phyloP scores from a whole-genome alignment of 1,140 invertebrate genomes.

The Drosophila nigromelanica region DNA sequence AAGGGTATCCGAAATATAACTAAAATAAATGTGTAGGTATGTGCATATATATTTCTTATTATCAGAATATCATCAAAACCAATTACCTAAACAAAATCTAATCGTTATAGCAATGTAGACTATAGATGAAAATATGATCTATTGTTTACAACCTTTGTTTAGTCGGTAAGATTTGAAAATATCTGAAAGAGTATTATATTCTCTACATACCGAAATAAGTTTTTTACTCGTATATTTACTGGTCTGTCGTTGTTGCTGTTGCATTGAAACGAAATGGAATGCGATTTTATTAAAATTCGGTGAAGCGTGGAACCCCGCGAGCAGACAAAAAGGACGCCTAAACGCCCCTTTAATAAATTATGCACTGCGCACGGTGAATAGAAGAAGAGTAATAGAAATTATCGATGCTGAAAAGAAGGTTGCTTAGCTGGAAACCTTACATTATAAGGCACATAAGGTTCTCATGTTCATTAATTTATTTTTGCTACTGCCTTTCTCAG shows the following conservation, averaged over 20 bases:
- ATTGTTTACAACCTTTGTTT: too few species aligned
- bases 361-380: background rate
- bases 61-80: too few species aligned
- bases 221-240: background rate
- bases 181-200: background rate
- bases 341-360: conserved; percentile 22
- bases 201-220: background rate
- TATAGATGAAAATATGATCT: too few species aligned
- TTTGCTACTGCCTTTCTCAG: background rate
- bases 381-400: background rate
- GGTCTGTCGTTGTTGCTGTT: background rate
- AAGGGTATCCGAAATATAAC: background rate
- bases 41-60: too few species aligned
- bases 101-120: too few species aligned
- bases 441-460: background rate
- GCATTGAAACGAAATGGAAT: conserved; percentile 37
- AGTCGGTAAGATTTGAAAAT: too few species aligned
- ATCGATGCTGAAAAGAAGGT: background rate
- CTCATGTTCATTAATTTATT: background rate
- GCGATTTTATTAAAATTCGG: conserved; percentile 40
- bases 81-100: too few species aligned
- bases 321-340: conserved; percentile 4
- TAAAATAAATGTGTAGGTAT: too few species aligned
- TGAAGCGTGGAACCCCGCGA: conserved; percentile 26
- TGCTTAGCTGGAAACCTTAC: conserved; percentile 5